phyloP scores from a whole-genome alignment of 1,140 invertebrate genomes.

The Magallana angulata region DNA sequence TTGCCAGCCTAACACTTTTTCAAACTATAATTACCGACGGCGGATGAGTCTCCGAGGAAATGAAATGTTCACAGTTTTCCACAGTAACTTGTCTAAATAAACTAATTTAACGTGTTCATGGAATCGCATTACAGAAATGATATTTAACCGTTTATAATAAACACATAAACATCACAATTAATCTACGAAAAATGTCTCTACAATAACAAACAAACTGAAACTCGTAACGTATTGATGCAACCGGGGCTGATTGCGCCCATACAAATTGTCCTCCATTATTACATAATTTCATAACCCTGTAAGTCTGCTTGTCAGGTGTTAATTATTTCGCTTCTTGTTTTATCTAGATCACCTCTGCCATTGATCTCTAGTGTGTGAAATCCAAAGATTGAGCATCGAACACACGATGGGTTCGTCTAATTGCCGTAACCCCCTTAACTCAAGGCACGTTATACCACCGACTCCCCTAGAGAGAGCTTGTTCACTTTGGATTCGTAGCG shows the following conservation, averaged over 20 bases:
- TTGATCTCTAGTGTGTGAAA: slow-evolving; percentile 31
- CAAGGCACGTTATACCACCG: neutral
- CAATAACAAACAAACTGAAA: neutral
- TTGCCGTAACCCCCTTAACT: slow-evolving; percentile 5
- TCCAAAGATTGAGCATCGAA: neutral
- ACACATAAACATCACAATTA: slow-evolving; percentile 28
- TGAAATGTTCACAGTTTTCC: slow-evolving; percentile 40
- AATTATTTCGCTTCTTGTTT: neutral
- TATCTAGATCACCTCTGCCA: neutral
- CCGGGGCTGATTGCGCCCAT: neutral
- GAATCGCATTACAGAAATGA: slow-evolving; percentile 17
- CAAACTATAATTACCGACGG: slow-evolving; percentile 46
- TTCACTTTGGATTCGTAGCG: slow-evolving; percentile 13
- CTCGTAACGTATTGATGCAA: neutral
- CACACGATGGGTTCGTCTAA: slow-evolving; percentile 23
- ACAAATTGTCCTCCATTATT: neutral
- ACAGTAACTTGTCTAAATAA: slow-evolving; percentile 36
- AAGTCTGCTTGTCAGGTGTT: neutral
- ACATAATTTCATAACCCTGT: neutral
- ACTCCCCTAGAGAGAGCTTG: slow-evolving; percentile 8
- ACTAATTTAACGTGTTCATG: slow-evolving; percentile 16
- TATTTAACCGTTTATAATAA: slow-evolving; percentile 21
- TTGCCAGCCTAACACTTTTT: slow-evolving; percentile 48
- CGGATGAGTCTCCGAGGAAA: slow-evolving; percentile 53
- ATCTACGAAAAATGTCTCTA: slow-evolving; percentile 24